Percentiles rank a stretch among this genome's conserved stretches.
Evolutionary conservation across 2,888 invertebrate genomes (phyloP).

Genomic region (Phaonia tiefii): DNA sequence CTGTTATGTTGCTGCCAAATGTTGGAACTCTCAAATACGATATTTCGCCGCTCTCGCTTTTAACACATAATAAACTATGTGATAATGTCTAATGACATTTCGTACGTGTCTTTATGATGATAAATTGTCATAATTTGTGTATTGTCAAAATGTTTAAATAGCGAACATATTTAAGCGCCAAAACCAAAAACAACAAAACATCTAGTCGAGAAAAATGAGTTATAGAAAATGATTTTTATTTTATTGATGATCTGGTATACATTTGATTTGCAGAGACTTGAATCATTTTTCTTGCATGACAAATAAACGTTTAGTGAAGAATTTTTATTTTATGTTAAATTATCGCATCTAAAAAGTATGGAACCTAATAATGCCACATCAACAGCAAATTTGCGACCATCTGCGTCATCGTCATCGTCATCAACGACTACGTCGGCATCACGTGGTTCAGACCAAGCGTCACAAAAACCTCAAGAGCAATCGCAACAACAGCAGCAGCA

Average conservation of each 20-base stretch:
- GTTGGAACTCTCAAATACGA: too few relatives aligned
- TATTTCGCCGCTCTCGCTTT: neutral
- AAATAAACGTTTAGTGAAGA: constrained; percentile 1
- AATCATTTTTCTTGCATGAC: constrained; percentile 17
- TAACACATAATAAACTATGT: constrained; percentile 54
- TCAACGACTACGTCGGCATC: too few relatives aligned
- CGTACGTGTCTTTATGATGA: constrained; percentile 58
- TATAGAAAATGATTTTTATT: constrained; percentile 25
- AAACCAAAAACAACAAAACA: constrained; percentile 25
- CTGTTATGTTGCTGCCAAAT: too few relatives aligned
- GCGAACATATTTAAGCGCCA: constrained; percentile 13
- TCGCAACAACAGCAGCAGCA: constrained; percentile 72
- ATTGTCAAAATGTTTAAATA: neutral
- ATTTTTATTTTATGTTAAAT: constrained; percentile 15
- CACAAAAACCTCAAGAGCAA: constrained; percentile 54
- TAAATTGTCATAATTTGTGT: constrained; percentile 48
- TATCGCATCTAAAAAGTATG: constrained; percentile 71
- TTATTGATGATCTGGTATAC: neutral
- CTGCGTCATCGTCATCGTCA: constrained; percentile 62
- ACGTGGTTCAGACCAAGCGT: constrained; percentile 18
- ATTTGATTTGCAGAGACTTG: constrained; percentile 4
- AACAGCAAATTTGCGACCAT: constrained; percentile 69
- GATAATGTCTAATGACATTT: constrained; percentile 42
- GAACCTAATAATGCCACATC: constrained; percentile 76
- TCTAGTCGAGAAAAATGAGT: too few relatives aligned